Conservation (phyloP, 2,113 vertebrate species). For the Steatornis caripensis region DNA sequence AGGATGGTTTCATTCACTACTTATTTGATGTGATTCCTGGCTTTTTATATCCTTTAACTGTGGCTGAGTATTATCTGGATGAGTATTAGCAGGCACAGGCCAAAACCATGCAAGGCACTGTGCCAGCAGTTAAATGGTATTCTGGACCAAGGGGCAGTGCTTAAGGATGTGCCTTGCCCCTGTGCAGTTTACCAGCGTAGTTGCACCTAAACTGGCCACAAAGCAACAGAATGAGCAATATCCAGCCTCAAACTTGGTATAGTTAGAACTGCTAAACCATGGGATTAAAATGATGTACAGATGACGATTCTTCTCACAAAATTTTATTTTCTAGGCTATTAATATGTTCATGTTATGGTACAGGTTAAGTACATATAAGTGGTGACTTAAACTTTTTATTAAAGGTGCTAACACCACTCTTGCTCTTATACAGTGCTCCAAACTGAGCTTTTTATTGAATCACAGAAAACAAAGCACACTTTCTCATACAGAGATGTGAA, state of each 20-base stretch:
- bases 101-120: rapidly evolving
- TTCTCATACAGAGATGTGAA: background rate
- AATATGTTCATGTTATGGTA: background rate
- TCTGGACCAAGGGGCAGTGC: background rate
- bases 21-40: background rate
- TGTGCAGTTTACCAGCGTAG: rapidly evolving
- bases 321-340: background rate
- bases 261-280: background rate
- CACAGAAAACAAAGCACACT: background rate
- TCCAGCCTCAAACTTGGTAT: background rate
- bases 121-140: background rate
- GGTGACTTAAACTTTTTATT: background rate
- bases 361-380: background rate
- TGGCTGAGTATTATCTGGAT: background rate
- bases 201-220: background rate
- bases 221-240: background rate
- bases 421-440: background rate
- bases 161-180: background rate
- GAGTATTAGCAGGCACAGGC: background rate
- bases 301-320: background rate
- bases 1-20: background rate
- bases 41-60: background rate
- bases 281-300: background rate
- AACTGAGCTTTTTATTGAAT: background rate
- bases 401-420: background rate